Conservation (phyloP, 2,888 invertebrate genomes). For the Andrena fulva region DNA sequence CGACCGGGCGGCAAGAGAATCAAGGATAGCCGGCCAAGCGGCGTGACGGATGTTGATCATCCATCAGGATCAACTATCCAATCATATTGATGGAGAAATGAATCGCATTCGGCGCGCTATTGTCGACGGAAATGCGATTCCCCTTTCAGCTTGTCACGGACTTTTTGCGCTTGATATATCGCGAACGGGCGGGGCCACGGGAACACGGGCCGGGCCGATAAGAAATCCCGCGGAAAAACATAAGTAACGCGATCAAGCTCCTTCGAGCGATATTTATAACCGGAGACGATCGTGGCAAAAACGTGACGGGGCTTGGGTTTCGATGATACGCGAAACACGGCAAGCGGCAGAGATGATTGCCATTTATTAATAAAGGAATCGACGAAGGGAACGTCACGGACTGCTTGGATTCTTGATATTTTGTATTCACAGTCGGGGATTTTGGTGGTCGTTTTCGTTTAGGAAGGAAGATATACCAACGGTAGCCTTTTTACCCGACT, state of each 20-base stretch:
- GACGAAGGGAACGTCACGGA: too few relatives aligned
- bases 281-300: background rate
- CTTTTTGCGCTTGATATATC: constrained; percentile 58
- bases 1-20: constrained; percentile 35
- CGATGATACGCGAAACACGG: background rate
- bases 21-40: constrained; percentile 24
- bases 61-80: constrained; percentile 70
- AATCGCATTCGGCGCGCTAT: constrained; percentile 58
- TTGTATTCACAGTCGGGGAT: too few relatives aligned
- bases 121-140: constrained; percentile 63
- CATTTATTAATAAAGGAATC: too few relatives aligned
- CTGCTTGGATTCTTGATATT: too few relatives aligned
- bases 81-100: constrained; percentile 70
- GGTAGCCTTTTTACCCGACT: background rate
- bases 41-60: constrained; percentile 66
- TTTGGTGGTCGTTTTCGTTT: too few relatives aligned
- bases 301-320: background rate
- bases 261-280: constrained; percentile 35
- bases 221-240: constrained; percentile 36
- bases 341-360: too few relatives aligned
- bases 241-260: constrained; percentile 46
- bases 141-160: constrained; percentile 58
- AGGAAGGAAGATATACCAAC: background rate
- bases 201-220: constrained; percentile 19
- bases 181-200: constrained; percentile 23